These are phyloP conservation scores for Tromatobia lineatoria DNA, from an alignment of 2,888 invertebrate genomes.

Conservation along the genomic window DNA sequence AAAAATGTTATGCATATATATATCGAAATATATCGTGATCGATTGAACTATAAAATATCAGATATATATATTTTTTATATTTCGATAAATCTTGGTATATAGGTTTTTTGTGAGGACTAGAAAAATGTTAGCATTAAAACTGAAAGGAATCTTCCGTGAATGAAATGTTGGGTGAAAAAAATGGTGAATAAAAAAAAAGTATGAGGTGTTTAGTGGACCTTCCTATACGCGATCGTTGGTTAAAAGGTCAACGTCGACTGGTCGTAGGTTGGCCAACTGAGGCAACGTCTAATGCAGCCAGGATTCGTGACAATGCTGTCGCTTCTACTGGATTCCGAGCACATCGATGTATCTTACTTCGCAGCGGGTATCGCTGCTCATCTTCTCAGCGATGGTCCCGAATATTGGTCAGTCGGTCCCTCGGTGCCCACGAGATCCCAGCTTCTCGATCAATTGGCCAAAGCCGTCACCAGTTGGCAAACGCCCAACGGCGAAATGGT, in stretches of 20 bases:
- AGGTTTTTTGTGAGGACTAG: too few species aligned
- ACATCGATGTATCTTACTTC: constrained; percentile 91
- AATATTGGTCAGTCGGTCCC: constrained; percentile 85
- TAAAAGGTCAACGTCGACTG: constrained; percentile 63
- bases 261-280: constrained; percentile 86
- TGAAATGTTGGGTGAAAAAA: not conserved
- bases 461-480: constrained; percentile 89
- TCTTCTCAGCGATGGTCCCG: constrained; percentile 88
- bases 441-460: constrained; percentile 83
- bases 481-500: constrained; percentile 92
- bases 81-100: too few species aligned
- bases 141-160: not conserved
- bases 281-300: constrained; percentile 86
- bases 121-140: too few species aligned
- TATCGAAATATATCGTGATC: too few species aligned
- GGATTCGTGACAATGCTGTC: constrained; percentile 87
- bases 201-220: constrained; percentile 43
- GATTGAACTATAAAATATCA: too few species aligned
- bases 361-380: constrained; percentile 91
- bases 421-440: constrained; percentile 76
- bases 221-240: constrained; percentile 62
- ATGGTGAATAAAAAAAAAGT: constrained; percentile 10
- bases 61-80: too few species aligned
- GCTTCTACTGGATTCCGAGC: constrained; percentile 87
- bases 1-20: too few species aligned